These are phyloP conservation scores for Leptinotarsa rubiginosa DNA, from an alignment of 2,888 invertebrate genomes.

Conservation along the genomic window DNA sequence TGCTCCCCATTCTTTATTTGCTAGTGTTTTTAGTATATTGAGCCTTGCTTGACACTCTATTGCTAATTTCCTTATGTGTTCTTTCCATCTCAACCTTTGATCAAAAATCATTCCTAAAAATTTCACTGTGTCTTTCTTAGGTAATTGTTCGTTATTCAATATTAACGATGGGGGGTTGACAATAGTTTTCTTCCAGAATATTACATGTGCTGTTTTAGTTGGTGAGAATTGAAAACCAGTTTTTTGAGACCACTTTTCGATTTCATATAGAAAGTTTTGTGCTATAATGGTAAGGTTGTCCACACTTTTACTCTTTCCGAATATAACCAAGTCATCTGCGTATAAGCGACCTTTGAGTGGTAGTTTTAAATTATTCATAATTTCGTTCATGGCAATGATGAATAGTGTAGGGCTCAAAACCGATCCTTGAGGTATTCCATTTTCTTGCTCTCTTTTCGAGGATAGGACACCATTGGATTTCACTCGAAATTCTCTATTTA, in stretches of 20 bases:
- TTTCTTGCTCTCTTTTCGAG: background rate
- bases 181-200: background rate
- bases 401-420: background rate
- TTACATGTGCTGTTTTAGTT: background rate
- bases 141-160: too few species aligned
- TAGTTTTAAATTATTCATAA: background rate
- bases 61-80: background rate
- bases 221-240: background rate
- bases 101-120: background rate
- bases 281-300: background rate
- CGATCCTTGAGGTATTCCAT: slow-evolving; percentile 42
- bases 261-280: background rate
- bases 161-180: background rate
- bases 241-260: background rate
- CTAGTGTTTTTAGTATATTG: too few species aligned
- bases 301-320: background rate
- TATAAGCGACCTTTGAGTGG: slow-evolving; percentile 1
- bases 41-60: too few species aligned
- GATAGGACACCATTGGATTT: too few species aligned
- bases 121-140: background rate
- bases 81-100: background rate
- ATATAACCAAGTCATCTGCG: slow-evolving; percentile 3
- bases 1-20: too few species aligned
- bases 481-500: too few species aligned
- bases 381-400: slow-evolving; percentile 1